phyloP scores from a whole-genome alignment of 2,888 invertebrate genomes.

The Agriopis aurantiaria region DNA sequence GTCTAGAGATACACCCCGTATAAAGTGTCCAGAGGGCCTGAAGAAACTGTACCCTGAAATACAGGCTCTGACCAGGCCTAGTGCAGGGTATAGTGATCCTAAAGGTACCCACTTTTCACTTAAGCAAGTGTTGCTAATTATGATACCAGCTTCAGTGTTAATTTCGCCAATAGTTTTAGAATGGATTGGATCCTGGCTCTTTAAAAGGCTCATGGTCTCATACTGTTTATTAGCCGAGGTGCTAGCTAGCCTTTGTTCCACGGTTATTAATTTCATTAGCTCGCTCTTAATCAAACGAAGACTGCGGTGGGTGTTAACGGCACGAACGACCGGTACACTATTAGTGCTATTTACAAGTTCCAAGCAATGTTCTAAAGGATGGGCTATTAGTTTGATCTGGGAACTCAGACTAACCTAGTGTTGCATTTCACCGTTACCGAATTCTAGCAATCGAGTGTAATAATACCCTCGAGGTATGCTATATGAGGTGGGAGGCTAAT shows the following conservation, averaged over 20 bases:
- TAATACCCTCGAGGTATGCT: conserved; percentile 41
- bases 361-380: conserved; percentile 51
- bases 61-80: too few species aligned
- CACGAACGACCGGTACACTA: conserved; percentile 52
- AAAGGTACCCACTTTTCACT: too few species aligned
- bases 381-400: conserved; percentile 36
- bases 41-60: too few species aligned
- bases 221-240: conserved; percentile 34
- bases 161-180: not conserved
- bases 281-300: conserved; percentile 79
- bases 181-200: not conserved
- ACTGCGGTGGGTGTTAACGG: conserved; percentile 65
- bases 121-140: too few species aligned
- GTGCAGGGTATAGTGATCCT: too few species aligned
- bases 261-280: conserved; percentile 84
- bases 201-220: not conserved
- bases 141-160: too few species aligned
- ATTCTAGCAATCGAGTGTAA: conserved; percentile 45
- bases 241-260: conserved; percentile 63
- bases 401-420: conserved; percentile 34
- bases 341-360: conserved; percentile 65
- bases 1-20: too few species aligned
- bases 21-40: too few species aligned
- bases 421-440: conserved; percentile 35
- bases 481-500: conserved; percentile 54